Percentiles rank a stretch among this genome's conserved stretches.
Conservation (phyloP, 2,113 vertebrate species). For the Centropristis striata region DNA sequence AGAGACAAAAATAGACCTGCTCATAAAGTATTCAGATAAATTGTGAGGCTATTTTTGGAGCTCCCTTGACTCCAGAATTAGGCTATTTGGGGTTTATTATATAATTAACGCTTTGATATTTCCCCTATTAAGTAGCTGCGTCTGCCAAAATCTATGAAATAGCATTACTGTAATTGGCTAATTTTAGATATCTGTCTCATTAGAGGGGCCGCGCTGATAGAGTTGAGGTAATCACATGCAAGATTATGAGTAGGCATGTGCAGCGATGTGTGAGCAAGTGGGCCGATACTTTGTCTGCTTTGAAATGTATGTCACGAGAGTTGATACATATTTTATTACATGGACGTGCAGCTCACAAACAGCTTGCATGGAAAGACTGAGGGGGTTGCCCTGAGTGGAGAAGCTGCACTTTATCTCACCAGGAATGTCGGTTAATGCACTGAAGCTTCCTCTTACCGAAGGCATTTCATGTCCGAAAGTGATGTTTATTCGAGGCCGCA, state of each 20-base stretch:
- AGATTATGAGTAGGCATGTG: conserved; percentile 59
- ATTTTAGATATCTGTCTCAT: conserved; percentile 26
- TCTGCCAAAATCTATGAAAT: conserved; percentile 43
- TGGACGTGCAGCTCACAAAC: conserved; percentile 22
- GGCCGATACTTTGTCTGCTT: conserved; percentile 38
- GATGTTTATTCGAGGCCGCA: conserved; percentile 4
- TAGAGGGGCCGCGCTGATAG: conserved; percentile 7
- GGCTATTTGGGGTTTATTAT: conserved; percentile 57
- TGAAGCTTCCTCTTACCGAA: conserved; percentile 5
- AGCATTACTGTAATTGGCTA: conserved; percentile 26
- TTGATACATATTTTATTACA: conserved; percentile 71
- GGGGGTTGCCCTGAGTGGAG: conserved; percentile 38
- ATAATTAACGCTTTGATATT: conserved; percentile 54
- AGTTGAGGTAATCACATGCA: conserved; percentile 50
- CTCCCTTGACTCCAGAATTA: conserved; percentile 56
- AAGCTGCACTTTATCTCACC: not conserved
- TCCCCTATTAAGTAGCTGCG: conserved; percentile 10
- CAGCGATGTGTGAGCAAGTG: conserved; percentile 24
- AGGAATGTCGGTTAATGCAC: not conserved
- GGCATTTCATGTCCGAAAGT: not conserved
- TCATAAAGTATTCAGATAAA: conserved; percentile 76
- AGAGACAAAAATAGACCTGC: conserved; percentile 69
- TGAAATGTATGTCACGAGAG: conserved; percentile 71
- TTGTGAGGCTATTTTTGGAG: conserved; percentile 68
- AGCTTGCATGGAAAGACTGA: conserved; percentile 31